Conservation (phyloP, 2,113 vertebrate species). For the Dasyprocta punctata region DNA sequence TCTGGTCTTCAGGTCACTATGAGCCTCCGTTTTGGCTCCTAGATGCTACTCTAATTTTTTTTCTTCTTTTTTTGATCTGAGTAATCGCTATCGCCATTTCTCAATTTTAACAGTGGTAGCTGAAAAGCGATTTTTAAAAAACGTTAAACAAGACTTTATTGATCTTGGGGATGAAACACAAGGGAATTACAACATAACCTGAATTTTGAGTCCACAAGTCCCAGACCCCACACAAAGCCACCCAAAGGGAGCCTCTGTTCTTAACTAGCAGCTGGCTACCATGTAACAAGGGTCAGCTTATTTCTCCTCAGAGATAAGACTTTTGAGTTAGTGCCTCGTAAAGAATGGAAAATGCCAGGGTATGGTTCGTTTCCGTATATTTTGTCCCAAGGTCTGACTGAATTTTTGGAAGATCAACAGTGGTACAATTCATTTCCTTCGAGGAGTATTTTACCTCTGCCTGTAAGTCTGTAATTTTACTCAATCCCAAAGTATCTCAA, state of each 20-base stretch:
- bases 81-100: background rate
- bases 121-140: background rate
- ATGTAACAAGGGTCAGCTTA: background rate
- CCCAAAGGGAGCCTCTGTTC: background rate
- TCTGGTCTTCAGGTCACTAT: background rate
- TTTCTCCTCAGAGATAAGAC: background rate
- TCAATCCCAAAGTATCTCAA: background rate
- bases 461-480: background rate
- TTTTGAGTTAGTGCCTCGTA: background rate
- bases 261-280: background rate
- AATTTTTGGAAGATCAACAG: background rate
- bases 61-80: background rate
- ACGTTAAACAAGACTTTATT: background rate
- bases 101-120: background rate
- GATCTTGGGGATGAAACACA: background rate
- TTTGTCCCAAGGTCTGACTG: background rate
- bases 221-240: background rate
- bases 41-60: background rate
- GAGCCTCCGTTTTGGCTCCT: slow-evolving; percentile 8
- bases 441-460: background rate
- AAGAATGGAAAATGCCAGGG: background rate
- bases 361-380: background rate
- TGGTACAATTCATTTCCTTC: background rate
- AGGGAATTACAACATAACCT: slow-evolving; percentile 6
- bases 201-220: background rate